Percentiles rank a stretch among this genome's conserved stretches.
Evolutionary conservation across 2,888 invertebrate species (phyloP).

Genomic region (Vanessa cardui): DNA sequence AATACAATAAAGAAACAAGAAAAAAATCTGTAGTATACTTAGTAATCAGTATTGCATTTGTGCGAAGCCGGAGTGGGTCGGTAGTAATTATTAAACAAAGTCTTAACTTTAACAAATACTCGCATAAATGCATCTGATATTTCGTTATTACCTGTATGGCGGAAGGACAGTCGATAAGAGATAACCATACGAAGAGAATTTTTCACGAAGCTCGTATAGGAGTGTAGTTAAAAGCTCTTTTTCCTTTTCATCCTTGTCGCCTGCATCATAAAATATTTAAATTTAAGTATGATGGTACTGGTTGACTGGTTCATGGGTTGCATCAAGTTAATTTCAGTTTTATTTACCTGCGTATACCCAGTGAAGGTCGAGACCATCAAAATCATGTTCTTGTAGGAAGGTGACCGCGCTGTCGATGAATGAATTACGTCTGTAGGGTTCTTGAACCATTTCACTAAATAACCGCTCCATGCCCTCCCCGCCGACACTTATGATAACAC

Average conservation of each 20-base stretch:
- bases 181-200: conserved; percentile 82
- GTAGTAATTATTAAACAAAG: not conserved
- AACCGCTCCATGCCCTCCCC: conserved; percentile 85
- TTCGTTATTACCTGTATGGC: conserved; percentile 76
- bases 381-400: conserved; percentile 86
- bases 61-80: too few species aligned
- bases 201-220: conserved; percentile 84
- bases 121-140: not conserved
- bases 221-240: conserved; percentile 81
- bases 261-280: conserved; percentile 45
- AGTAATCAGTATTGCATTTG: too few species aligned
- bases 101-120: not conserved
- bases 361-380: conserved; percentile 92
- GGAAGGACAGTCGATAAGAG: conserved; percentile 83
- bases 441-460: conserved; percentile 85
- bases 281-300: not conserved
- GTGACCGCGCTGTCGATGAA: conserved; percentile 85
- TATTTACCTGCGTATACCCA: conserved; percentile 87
- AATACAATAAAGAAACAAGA: too few species aligned
- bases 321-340: conserved; percentile 1
- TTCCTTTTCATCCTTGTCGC: conserved; percentile 76
- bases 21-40: too few species aligned
- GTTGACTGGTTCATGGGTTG: not conserved
- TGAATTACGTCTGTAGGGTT: conserved; percentile 75
- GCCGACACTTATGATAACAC: conserved; percentile 88